These are phyloP conservation scores for Erpornis zantholeuca DNA, from an alignment of 2,113 vertebrate species.

Conservation along the genomic window DNA sequence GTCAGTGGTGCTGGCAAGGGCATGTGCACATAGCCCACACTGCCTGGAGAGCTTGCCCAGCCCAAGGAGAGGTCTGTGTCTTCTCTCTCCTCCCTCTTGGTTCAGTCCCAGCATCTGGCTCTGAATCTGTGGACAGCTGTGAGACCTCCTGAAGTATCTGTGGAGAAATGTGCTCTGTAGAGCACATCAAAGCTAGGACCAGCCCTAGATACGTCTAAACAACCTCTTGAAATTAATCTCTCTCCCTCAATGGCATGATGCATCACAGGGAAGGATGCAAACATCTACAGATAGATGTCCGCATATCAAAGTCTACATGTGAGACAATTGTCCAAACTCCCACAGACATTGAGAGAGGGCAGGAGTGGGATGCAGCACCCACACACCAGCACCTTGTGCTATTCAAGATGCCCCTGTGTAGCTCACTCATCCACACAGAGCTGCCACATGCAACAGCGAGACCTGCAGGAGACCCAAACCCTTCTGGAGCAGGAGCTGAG, in stretches of 20 bases:
- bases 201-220: neutral
- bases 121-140: neutral
- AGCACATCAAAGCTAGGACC: too few relatives aligned
- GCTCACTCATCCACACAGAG: neutral
- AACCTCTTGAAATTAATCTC: neutral
- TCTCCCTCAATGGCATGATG: neutral
- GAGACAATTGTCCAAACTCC: neutral
- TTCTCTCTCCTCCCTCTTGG: neutral
- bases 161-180: neutral
- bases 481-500: neutral
- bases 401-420: neutral
- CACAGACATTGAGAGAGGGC: neutral
- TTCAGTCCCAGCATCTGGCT: neutral
- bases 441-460: rapidly evolving
- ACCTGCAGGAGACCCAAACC: neutral
- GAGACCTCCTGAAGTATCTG: neutral
- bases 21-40: rapidly evolving
- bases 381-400: neutral
- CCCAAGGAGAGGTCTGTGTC: neutral
- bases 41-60: neutral
- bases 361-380: neutral
- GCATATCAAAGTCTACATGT: neutral
- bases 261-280: neutral
- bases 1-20: neutral
- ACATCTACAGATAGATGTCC: neutral